A percentile compares a stretch with the other conserved stretches of the same genome.
phyloP scores from a whole-genome alignment of 64 coral and sea anemone genomes.

The Pocillopora verrucosa region DNA sequence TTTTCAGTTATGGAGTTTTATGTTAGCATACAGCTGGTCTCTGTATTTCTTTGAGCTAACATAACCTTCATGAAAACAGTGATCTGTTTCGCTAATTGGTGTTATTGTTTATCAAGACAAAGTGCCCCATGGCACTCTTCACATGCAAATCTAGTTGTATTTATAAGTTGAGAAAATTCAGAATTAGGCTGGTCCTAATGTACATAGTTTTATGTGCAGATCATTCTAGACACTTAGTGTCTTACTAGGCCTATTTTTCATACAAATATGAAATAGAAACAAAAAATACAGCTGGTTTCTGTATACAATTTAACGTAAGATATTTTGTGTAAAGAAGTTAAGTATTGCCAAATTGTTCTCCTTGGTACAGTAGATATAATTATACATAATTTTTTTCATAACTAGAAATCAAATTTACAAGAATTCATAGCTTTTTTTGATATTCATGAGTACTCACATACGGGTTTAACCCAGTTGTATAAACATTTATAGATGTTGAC shows the following conservation, averaged over 20 bases:
- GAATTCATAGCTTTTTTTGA: conserved; percentile 72
- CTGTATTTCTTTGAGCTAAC: conserved; percentile 46
- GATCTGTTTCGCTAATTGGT: conserved; percentile 73
- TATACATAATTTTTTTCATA: conserved; percentile 37
- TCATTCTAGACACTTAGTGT: conserved; percentile 24
- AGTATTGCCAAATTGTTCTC: conserved; percentile 34
- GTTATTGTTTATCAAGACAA: conserved; percentile 44
- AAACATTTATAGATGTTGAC: conserved; percentile 72
- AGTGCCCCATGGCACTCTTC: conserved; percentile 15
- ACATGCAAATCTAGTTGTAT: conserved; percentile 23
- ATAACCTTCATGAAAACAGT: conserved; percentile 39
- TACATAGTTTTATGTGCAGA: conserved; percentile 48
- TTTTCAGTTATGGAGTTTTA: conserved; percentile 44
- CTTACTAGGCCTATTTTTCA: conserved; percentile 38
- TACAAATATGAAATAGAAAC: conserved; percentile 10
- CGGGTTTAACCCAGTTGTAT: conserved; percentile 67
- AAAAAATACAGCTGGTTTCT: conserved; percentile 48
- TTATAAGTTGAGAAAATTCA: conserved; percentile 34
- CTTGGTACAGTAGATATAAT: conserved; percentile 29
- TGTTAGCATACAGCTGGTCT: conserved; percentile 52
- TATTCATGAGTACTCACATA: conserved; percentile 43
- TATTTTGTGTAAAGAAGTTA: conserved; percentile 39
- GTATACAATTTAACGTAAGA: conserved; percentile 42
- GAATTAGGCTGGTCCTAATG: conserved; percentile 56
- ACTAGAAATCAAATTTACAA: conserved; percentile 24